A percentile compares a stretch with the other conserved stretches of the same genome.
These are phyloP conservation scores for Stenodera caucasica DNA, from an alignment of 2,888 invertebrate genomes.

Conservation along the genomic window DNA sequence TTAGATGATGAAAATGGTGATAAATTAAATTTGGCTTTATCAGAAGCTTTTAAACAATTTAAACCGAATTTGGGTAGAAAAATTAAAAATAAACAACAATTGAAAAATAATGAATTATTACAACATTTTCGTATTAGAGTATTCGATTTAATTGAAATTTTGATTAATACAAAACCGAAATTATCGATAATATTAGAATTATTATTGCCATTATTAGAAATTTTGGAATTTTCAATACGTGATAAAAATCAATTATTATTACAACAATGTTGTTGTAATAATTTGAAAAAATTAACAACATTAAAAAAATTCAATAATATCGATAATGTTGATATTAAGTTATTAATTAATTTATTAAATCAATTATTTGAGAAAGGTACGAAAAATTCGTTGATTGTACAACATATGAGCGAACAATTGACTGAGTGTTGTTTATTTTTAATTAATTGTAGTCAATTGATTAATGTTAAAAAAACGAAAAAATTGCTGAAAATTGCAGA, in stretches of 20 bases:
- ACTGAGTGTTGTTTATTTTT: conserved; percentile 67
- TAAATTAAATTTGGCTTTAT: conserved; percentile 66
- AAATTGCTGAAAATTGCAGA: conserved; percentile 55
- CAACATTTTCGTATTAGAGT: conserved; percentile 75
- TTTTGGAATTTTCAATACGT: conserved; percentile 70
- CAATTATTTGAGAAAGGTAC: conserved; percentile 66
- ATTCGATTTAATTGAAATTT: conserved; percentile 74
- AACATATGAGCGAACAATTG: conserved; percentile 68
- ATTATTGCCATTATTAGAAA: conserved; percentile 67
- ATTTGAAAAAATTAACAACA: conserved; percentile 63
- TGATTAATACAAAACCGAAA: conserved; percentile 69
- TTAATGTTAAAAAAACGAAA: conserved; percentile 53
- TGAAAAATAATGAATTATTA: conserved; percentile 67
- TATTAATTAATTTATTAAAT: conserved; percentile 61
- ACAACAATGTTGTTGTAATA: conserved; percentile 63
- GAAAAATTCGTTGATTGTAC: conserved; percentile 64
- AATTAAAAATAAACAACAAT: conserved; percentile 57
- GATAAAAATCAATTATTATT: conserved; percentile 70
- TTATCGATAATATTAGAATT: conserved; percentile 70
- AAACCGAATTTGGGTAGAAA: conserved; percentile 56
- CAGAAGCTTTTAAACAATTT: conserved; percentile 72
- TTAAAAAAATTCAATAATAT: conserved; percentile 64
- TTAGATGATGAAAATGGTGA: conserved; percentile 77
- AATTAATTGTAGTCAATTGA: conserved; percentile 64
- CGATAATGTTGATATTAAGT: conserved; percentile 60